Base-by-base conservation (phyloP, 2,888 invertebrate species). In the Perdita meconis region DNA sequence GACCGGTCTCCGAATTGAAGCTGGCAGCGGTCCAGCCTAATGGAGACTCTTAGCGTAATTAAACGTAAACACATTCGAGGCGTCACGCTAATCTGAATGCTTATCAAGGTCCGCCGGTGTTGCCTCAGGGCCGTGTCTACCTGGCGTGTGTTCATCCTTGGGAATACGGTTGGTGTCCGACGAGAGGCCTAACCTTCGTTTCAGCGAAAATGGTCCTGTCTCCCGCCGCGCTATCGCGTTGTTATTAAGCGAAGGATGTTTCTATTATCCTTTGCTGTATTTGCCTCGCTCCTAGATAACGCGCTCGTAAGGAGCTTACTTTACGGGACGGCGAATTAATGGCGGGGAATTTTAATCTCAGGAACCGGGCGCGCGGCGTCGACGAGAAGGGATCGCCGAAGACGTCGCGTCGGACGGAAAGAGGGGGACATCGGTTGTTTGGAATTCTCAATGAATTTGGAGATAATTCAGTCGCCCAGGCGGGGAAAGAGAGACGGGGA, bases 21-120 rank as follows among this genome's bases (percentile, higher is more conserved):
- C 90, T 92, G 92, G 91, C 92, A 90, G 77, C 85, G 89, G 90
- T 92, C 91, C 92, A 92, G 91, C 91, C 90, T 92, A 92, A 92
- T 92, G 91, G 92, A 92, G 90, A 91, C 91, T 92, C 92, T 92
- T 92, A 91, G 91, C 88, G 91, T 92, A 92, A 92, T 92, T 92
- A 92, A 92, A 92, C 91, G 91, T 92, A 92, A 92, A 92, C 91
- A 92, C 91, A 89, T 91, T 90, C 89, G 90, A 91, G 91, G 90
- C 90, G 91, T 92, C 91, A 89, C 88, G 89, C 90, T 92, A 91
- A 91, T 92, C 92, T 88, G 86, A 91, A 90, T 91, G 91, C 91
- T 91, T 91, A 92, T 91, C 91, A 90, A 89, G 89, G 89, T 89
- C 86, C 86, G 86, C 86, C 88, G 87, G 89, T 89, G 89, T 89